phyloP scores from a whole-genome alignment of 2,888 invertebrate species.

The Hetaerina titia region DNA sequence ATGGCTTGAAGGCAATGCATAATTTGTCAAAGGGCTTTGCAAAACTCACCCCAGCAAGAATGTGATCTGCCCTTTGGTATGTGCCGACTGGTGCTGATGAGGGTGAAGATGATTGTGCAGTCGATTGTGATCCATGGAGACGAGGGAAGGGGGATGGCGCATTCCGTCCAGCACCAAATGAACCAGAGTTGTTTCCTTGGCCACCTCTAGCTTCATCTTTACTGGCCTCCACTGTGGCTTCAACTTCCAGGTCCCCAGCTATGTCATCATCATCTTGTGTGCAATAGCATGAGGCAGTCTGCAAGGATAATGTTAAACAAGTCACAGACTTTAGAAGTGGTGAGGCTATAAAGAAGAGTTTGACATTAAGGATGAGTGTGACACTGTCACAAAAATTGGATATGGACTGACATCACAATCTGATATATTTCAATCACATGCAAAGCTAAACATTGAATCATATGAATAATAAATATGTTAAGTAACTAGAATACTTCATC shows the following conservation, averaged over 20 bases:
- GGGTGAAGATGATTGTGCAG: conserved; percentile 49
- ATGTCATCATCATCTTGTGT: conserved; percentile 72
- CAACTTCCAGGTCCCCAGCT: conserved; percentile 76
- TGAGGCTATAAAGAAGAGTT: too few species aligned
- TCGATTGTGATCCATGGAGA: conserved; percentile 45
- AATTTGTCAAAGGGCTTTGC: background rate
- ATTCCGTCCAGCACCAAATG: conserved; percentile 47
- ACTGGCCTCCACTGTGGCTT: conserved; percentile 71
- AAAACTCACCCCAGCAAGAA: conserved; percentile 35
- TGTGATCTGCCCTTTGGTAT: conserved; percentile 63
- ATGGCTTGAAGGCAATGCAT: background rate
- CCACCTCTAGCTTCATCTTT: conserved; percentile 67
- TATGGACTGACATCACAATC: too few species aligned
- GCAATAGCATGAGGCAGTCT: conserved; percentile 76
- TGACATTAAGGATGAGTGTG: too few species aligned
- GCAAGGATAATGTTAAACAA: background rate
- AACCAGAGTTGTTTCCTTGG: conserved; percentile 54
- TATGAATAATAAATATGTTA: too few species aligned
- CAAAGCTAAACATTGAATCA: too few species aligned
- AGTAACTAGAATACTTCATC: too few species aligned
- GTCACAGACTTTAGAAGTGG: too few species aligned
- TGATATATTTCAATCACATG: too few species aligned
- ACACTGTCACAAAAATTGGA: too few species aligned
- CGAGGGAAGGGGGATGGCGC: conserved; percentile 58
- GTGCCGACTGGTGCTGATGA: conserved; percentile 49